Percentiles rank a stretch among this genome's conserved stretches.
phyloP scores from a whole-genome alignment of 2,888 invertebrate genomes.

The Arenicola marina region DNA sequence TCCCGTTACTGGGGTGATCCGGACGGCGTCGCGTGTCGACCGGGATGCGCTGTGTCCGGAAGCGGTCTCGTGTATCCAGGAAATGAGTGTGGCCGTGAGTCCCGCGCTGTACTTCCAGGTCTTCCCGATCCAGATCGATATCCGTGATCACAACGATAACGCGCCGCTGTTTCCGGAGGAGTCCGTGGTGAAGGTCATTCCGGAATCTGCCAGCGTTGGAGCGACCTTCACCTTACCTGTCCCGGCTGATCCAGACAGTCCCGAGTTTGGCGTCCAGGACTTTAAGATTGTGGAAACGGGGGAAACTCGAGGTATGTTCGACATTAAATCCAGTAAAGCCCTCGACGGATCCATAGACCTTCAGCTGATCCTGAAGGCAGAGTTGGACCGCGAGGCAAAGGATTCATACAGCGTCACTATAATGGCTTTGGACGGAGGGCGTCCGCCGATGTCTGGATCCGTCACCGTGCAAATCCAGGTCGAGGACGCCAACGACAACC shows the following conservation, averaged over 20 bases:
- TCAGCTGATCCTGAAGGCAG: constrained; percentile 21
- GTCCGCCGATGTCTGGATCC: constrained; percentile 23
- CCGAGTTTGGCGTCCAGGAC: constrained; percentile 20
- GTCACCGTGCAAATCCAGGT: constrained; percentile 24
- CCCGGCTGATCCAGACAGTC: constrained; percentile 34
- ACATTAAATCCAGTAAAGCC: neutral
- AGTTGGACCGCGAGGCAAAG: constrained; percentile 30
- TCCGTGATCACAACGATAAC: constrained; percentile 36
- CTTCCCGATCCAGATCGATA: constrained; percentile 25
- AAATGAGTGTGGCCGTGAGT: constrained; percentile 23
- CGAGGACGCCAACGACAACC: constrained; percentile 33
- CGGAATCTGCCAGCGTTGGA: constrained; percentile 30
- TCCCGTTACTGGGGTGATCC: constrained; percentile 25
- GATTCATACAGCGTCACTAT: constrained; percentile 26
- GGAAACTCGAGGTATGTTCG: too few species aligned
- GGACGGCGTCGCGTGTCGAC: constrained; percentile 26
- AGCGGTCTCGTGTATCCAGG: constrained; percentile 17
- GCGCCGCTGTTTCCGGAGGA: constrained; percentile 27
- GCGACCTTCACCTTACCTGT: constrained; percentile 17
- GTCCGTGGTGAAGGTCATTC: constrained; percentile 17
- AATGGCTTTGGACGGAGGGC: constrained; percentile 32
- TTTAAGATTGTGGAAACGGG: constrained; percentile 17
- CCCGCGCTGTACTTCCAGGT: constrained; percentile 23
- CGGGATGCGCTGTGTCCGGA: constrained; percentile 30
- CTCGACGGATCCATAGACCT: constrained; percentile 16